Base-by-base conservation (phyloP, 2,888 invertebrate genomes). In the Thereva nobilitata region DNA sequence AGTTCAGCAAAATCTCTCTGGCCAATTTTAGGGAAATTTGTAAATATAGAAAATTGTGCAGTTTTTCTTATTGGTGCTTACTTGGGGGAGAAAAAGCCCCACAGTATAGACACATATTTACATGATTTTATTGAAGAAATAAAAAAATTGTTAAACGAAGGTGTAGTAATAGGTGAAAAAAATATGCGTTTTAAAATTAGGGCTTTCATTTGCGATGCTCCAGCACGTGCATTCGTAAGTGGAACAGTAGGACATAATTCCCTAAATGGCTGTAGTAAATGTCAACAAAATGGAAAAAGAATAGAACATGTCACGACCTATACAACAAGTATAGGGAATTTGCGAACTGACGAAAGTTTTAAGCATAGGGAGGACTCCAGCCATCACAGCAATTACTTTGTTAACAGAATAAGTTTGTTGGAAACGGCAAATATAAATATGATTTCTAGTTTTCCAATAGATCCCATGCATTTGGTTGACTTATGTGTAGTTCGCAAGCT, bases 141-240 rank as follows among this genome's bases (percentile, higher is more conserved):
- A 9, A 44, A 41, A 34, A 4, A 42, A 50, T 57, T 56, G 8
- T 7, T 56, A 23, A 8, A 59, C 53, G 50, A 52, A 4, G 49
- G 50, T 23, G 40, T 68, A 8, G 4, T 35, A 7, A 35, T 68
- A 10, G 44, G 37, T 10, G 53, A 9, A 1, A 70, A 70, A 38
- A 10, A 10, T 10, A 41, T 66, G 34, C 5, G 41, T n/a, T 40
- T 67, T 45, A 64, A 64, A 64, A 41, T 70, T 64, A 67, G 67
- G 37, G 66, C 66, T 0, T 49, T 71, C 12, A 66, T 72, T 44
- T 71, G 69, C 66, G 71, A 72, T 56, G 70, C 55, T 70, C 67
- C 65, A 8, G 69, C 65, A 37, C 64, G 47, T 42, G 12, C 67
- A 45, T 69, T 64, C 47, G 37, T 64, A 35, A 37, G 53, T 9